A percentile compares a stretch with the other conserved stretches of the same genome.
These are phyloP conservation scores for Actinemys pallida DNA, from an alignment of 2,113 vertebrate species.

Conservation along the genomic window DNA sequence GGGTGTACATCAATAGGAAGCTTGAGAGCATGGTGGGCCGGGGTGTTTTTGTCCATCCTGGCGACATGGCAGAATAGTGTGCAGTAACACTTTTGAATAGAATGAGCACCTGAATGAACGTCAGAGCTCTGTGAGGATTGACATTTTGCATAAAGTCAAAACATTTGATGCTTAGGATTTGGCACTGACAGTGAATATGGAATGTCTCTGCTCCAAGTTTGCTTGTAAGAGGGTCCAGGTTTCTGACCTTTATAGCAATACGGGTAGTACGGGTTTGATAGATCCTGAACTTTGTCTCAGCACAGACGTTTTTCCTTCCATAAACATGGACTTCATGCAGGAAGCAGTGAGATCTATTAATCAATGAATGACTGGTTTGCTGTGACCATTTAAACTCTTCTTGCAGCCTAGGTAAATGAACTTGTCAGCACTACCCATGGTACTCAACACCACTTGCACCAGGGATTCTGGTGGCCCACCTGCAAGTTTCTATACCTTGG, in stretches of 20 bases:
- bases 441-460: not conserved
- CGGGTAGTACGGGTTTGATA: not conserved
- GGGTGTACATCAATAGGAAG: not conserved
- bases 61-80: not conserved
- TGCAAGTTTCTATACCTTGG: not conserved
- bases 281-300: not conserved
- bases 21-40: not conserved
- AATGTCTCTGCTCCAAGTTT: not conserved
- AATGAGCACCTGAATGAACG: not conserved
- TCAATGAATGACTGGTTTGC: not conserved
- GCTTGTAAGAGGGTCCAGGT: not conserved
- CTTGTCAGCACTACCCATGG: not conserved
- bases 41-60: not conserved
- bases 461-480: not conserved
- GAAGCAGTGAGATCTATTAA: not conserved
- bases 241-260: not conserved
- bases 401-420: not conserved
- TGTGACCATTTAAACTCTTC: not conserved
- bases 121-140: not conserved
- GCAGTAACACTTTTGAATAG: not conserved
- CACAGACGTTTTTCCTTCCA: not conserved
- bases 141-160: not conserved
- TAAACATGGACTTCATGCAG: not conserved
- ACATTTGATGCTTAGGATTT: not conserved
- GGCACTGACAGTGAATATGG: not conserved